A percentile compares a stretch with the other conserved stretches of the same genome.
phyloP scores from a whole-genome alignment of 1,140 invertebrate genomes.

The Archivesica marissinica region DNA sequence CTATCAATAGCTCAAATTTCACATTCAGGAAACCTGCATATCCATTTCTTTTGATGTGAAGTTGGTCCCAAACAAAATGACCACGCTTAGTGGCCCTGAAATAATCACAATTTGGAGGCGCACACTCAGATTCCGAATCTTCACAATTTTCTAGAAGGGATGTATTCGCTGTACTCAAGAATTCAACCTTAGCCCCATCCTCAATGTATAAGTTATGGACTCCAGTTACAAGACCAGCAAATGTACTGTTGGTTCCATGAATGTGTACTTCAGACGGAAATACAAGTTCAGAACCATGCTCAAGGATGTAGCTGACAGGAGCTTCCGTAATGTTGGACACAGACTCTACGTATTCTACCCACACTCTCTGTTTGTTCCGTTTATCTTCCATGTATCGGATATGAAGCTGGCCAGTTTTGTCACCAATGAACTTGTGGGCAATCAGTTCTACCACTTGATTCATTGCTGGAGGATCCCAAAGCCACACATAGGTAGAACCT shows the following conservation, averaged over 20 bases:
- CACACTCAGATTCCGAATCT: no score
- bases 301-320: slow-evolving; percentile 76
- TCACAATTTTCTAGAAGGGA: slow-evolving; percentile 71
- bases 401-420: slow-evolving; percentile 78
- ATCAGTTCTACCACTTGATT: slow-evolving; percentile 61
- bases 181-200: slow-evolving; percentile 59
- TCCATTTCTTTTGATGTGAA: slow-evolving; percentile 69
- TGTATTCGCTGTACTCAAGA: slow-evolving; percentile 74
- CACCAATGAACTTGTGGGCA: slow-evolving; percentile 75
- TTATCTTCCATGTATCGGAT: slow-evolving; percentile 52
- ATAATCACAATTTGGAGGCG: slow-evolving; percentile 69
- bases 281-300: slow-evolving; percentile 70
- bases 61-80: slow-evolving; percentile 70
- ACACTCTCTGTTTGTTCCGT: slow-evolving; percentile 68
- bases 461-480: slow-evolving; percentile 15
- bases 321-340: slow-evolving; percentile 76
- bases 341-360: slow-evolving; percentile 74
- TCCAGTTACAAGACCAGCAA: slow-evolving; percentile 73
- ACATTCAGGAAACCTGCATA: slow-evolving; percentile 69
- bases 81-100: slow-evolving; percentile 65
- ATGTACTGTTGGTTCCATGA: slow-evolving; percentile 74
- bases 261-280: slow-evolving; percentile 74
- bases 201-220: slow-evolving; percentile 73
- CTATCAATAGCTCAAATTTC: slow-evolving; percentile 61
- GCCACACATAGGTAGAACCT: slow-evolving; percentile 69